Evolutionary conservation across 1,140 invertebrate species (phyloP).

Genomic region (Dufourea novaeangliae): DNA sequence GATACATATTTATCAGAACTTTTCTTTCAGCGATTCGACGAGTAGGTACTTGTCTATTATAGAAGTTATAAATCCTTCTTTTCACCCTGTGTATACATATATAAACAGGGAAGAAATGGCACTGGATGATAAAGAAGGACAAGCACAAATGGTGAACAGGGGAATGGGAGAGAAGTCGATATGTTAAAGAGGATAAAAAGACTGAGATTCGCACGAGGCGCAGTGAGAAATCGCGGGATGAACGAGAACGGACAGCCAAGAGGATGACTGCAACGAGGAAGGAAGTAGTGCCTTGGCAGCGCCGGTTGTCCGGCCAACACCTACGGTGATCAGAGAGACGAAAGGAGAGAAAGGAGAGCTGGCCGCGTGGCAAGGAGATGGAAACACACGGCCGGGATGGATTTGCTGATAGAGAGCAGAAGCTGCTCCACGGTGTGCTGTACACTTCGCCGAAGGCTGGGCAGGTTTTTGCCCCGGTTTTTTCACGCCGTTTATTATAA

Average conservation of each 20-base stretch:
- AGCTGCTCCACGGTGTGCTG: slow-evolving; percentile 49
- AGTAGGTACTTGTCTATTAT: too few species aligned
- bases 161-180: not conserved
- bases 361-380: slow-evolving; percentile 36
- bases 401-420: slow-evolving; percentile 59
- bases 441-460: slow-evolving; percentile 75
- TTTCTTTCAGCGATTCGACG: too few species aligned
- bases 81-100: too few species aligned
- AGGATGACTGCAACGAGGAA: slow-evolving; percentile 58
- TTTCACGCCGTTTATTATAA: slow-evolving; percentile 79
- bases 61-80: too few species aligned
- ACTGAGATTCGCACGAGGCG: not conserved
- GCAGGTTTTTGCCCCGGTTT: slow-evolving; percentile 78
- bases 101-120: slow-evolving; percentile 41
- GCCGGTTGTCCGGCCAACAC: slow-evolving; percentile 55
- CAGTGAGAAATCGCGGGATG: not conserved
- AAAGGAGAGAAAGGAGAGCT: slow-evolving; percentile 30
- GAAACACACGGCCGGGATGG: slow-evolving; percentile 22
- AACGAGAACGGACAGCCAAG: slow-evolving; percentile 43
- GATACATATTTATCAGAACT: too few species aligned
- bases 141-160: not conserved
- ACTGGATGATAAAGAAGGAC: slow-evolving; percentile 30
- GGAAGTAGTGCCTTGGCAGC: slow-evolving; percentile 56
- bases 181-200: not conserved
- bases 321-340: slow-evolving; percentile 55